Percentiles rank a stretch among this genome's conserved stretches.
phyloP scores from a whole-genome alignment of 2,113 vertebrate genomes.

The Nycticorax nycticorax region DNA sequence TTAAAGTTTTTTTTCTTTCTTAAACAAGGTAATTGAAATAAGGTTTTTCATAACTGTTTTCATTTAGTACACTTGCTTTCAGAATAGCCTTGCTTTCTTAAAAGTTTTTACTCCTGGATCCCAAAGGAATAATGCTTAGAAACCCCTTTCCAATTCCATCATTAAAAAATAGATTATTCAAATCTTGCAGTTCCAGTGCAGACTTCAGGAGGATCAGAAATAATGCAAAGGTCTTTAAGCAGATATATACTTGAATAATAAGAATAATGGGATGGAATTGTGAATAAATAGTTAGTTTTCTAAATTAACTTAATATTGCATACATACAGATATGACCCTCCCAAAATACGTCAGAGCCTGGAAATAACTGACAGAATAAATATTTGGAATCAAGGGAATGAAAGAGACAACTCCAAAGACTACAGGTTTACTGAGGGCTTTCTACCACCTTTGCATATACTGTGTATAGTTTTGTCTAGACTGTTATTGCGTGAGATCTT shows the following conservation, averaged over 20 bases:
- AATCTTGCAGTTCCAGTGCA: not conserved
- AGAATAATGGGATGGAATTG: not conserved
- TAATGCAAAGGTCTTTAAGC: not conserved
- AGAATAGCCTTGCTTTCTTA: not conserved
- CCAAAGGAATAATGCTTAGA: not conserved
- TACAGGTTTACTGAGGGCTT: not conserved
- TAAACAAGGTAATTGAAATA: not conserved
- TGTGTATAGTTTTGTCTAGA: not conserved
- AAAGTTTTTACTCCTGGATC: not conserved
- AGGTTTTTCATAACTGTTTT: not conserved
- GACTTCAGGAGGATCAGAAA: not conserved
- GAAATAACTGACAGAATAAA: not conserved
- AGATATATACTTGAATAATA: not conserved
- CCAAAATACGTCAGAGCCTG: not conserved
- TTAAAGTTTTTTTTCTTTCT: not conserved
- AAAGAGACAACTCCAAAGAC: not conserved
- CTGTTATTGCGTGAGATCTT: rapidly evolving
- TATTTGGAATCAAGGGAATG: not conserved
- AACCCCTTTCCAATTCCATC: not conserved
- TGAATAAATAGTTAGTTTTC: not conserved
- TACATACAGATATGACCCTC: not conserved
- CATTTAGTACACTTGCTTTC: not conserved
- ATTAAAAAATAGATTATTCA: not conserved
- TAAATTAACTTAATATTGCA: not conserved
- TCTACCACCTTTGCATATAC: not conserved